Evolutionary conservation across 2,888 invertebrate species (phyloP).

Genomic region (Alentia gelatinosa): DNA sequence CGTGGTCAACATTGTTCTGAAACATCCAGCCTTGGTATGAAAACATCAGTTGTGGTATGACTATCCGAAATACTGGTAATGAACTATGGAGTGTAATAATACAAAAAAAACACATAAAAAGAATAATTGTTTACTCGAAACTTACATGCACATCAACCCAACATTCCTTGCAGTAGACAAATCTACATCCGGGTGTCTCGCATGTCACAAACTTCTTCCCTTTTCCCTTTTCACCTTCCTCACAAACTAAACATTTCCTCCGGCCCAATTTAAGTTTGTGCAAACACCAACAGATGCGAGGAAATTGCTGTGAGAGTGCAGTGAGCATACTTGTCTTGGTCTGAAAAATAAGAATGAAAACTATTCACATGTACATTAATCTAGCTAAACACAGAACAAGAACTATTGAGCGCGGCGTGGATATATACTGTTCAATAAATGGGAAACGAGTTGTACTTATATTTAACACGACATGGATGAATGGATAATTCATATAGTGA

Average conservation of each 20-base stretch:
- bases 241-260: conserved; percentile 1
- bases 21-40: too few relatives aligned
- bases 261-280: background rate
- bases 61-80: too few relatives aligned
- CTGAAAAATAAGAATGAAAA: background rate
- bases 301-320: background rate
- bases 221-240: background rate
- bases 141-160: conserved; percentile 46
- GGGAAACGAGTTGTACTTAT: too few relatives aligned
- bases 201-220: background rate
- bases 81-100: too few relatives aligned
- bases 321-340: background rate
- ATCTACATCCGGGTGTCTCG: background rate
- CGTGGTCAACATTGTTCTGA: too few relatives aligned
- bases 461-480: too few relatives aligned
- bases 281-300: background rate
- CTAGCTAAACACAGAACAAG: background rate
- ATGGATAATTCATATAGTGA: too few relatives aligned
- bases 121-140: background rate
- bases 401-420: too few relatives aligned
- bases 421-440: too few relatives aligned
- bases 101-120: background rate
- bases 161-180: conserved; percentile 45
- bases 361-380: background rate
- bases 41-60: too few relatives aligned